phyloP scores from a whole-genome alignment of 2,113 vertebrate species.

The Dicerorhinus sumatrensis region DNA sequence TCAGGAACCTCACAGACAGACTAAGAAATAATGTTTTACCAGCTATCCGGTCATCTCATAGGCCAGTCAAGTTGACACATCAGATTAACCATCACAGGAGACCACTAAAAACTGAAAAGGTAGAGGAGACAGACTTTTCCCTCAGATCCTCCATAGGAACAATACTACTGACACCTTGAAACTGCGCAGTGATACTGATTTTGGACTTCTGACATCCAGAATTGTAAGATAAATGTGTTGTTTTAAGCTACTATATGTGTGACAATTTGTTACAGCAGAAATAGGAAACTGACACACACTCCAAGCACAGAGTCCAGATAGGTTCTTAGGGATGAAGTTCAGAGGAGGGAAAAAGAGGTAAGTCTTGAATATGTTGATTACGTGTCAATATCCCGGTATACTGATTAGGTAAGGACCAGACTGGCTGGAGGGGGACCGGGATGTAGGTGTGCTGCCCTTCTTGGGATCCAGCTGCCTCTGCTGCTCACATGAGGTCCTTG shows the following conservation, averaged over 20 bases:
- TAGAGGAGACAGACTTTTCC: not conserved
- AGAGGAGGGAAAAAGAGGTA: not conserved
- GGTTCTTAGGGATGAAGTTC: not conserved
- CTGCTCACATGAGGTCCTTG: no score
- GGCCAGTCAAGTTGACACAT: not conserved
- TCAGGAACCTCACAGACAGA: not conserved
- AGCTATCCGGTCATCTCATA: not conserved
- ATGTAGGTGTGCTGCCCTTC: not conserved
- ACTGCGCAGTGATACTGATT: not conserved
- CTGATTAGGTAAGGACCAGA: not conserved
- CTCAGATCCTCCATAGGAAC: no score
- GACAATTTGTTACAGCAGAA: not conserved
- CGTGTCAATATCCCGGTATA: no score
- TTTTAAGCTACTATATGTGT: not conserved
- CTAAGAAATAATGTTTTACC: not conserved
- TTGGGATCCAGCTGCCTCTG: not conserved
- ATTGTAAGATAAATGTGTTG: not conserved
- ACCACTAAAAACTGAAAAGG: no score
- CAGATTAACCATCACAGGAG: not conserved
- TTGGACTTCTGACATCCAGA: not conserved
- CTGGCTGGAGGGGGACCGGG: no score
- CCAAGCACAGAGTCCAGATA: not conserved
- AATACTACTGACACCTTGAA: not conserved
- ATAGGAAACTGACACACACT: not conserved
- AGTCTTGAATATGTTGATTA: not conserved